Evolutionary conservation across 2,113 vertebrate genomes (phyloP), one percentile per base, ranked within the genome.

Genomic region (Ammodytes marinus): DNA sequence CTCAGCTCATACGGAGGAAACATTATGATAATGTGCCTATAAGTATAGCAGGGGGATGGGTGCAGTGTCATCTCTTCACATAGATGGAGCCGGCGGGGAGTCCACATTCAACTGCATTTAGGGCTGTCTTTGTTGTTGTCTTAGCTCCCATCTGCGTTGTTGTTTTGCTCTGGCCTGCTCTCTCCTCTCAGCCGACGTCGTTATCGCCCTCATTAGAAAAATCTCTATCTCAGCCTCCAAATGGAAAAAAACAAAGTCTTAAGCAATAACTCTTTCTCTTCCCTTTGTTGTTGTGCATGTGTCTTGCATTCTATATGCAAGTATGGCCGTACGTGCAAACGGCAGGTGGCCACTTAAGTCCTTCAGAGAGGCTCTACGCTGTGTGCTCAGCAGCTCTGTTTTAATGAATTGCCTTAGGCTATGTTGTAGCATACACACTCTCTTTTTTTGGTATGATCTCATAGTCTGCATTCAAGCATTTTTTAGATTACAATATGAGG

Each of bases 11-110:
- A 83, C 66, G 43, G 75, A 83, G 85, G 82, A 77, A 88, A 84
- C 88, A 87, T 92, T 91, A 91, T 88, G 85, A 92, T 92, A 90
- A 92, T 92, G 86, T 89, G 69, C 69, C 84, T 69, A 84, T 89
- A 83, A 92, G 92, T 87, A 27, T 27, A 86, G 79, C 78, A 83
- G 92, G 91, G 82, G 90, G 87, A 87, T 84, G 87, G 87, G 91
- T 52, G 1, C 64, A 60, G 70, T 85, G 86, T 85, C 87, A 88
- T 85, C 86, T 91, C 86, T 37, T 85, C 86, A 84, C 85, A 84
- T 88, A 83, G 83, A 84, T 72, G 49, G 74, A 90, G 80, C 75
- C 89, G 86, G 90, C 89, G 59, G 89, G 89, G 90, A 87, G 85
- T 78, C 90, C 54, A 43, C 83, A 84, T 81, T 90, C 86, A 85